A percentile compares a stretch with the other conserved stretches of the same genome.
Conservation (phyloP, 1,140 invertebrate genomes). For the Papilio polyxenes region DNA sequence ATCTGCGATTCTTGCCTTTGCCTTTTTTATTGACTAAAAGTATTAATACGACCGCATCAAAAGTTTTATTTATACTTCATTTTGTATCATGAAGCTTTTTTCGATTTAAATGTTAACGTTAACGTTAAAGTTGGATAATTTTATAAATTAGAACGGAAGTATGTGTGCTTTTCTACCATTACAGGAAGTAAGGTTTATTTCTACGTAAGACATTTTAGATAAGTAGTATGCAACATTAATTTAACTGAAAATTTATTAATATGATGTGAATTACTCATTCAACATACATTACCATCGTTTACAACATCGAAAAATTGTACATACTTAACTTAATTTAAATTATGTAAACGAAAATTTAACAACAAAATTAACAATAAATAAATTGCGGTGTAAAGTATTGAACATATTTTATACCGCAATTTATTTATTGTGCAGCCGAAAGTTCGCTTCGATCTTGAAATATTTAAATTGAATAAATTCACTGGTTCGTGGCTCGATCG, state of each 20-base stretch:
- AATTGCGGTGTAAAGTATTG: neutral
- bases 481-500: constrained; percentile 24
- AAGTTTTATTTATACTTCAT: constrained; percentile 9
- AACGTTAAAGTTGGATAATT: too few species aligned
- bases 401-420: neutral
- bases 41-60: constrained; percentile 4
- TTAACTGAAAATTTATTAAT: too few species aligned
- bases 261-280: too few species aligned
- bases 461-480: constrained; percentile 24
- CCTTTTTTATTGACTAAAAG: neutral
- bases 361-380: neutral
- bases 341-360: too few species aligned
- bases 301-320: too few species aligned
- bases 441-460: neutral
- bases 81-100: neutral
- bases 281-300: too few species aligned
- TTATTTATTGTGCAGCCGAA: neutral
- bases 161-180: neutral
- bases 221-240: too few species aligned
- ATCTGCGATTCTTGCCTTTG: neutral
- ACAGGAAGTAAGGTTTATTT: too few species aligned
- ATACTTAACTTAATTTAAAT: too few species aligned
- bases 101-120: too few species aligned
- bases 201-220: too few species aligned
- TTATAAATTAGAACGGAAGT: too few species aligned